Percentiles rank a stretch among this genome's conserved stretches.
Conservation (phyloP, 2,113 vertebrate genomes). For the Chlamydotis undulata region DNA sequence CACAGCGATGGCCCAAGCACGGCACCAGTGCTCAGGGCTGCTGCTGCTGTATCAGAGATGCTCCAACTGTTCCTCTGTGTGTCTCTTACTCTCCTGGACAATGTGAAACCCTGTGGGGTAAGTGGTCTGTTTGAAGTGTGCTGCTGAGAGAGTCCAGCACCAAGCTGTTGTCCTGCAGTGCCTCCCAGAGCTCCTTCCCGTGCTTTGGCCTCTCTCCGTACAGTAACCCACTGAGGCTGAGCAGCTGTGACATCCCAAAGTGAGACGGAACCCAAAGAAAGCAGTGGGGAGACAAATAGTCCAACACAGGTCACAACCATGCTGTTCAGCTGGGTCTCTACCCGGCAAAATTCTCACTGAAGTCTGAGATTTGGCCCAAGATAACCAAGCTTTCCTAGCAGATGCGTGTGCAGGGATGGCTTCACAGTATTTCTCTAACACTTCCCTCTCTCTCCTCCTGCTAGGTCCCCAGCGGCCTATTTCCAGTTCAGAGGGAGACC, state of each 20-base stretch:
- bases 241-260: not conserved
- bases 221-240: not conserved
- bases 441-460: not conserved
- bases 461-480: not conserved
- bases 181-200: not conserved
- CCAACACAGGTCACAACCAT: not conserved
- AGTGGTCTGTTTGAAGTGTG: not conserved
- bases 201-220: not conserved
- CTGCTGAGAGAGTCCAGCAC: not conserved
- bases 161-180: not conserved
- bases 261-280: not conserved
- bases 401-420: not conserved
- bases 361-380: not conserved
- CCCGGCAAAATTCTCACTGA: not conserved
- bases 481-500: slow-evolving; percentile 81
- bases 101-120: not conserved
- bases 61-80: not conserved
- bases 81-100: not conserved
- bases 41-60: not conserved
- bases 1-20: not conserved
- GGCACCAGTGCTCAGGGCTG: not conserved
- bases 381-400: not conserved
- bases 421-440: not conserved
- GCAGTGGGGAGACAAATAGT: not conserved
- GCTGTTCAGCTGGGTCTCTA: not conserved